Conservation (phyloP, 2,113 vertebrate species). For the Hippopotamus amphibius region DNA sequence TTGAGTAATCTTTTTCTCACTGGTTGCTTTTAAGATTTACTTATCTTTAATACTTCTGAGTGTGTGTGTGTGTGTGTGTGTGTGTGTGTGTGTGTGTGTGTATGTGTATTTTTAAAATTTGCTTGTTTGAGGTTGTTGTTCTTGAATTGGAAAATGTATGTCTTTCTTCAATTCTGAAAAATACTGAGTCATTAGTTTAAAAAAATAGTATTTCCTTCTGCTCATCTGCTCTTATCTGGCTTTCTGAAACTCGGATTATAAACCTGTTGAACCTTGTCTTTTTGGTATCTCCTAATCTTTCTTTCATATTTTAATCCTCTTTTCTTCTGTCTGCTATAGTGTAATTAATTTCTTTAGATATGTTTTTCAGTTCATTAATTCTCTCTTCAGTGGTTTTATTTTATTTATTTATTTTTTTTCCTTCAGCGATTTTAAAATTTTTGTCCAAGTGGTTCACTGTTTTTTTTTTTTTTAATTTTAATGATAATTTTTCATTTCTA, state of each 20-base stretch:
- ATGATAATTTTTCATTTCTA: slow-evolving; percentile 25
- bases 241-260: background rate
- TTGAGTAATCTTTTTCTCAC: background rate
- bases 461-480: background rate
- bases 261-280: background rate
- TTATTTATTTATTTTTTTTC: too few species aligned
- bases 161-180: slow-evolving; percentile 44
- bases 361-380: background rate
- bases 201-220: background rate
- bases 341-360: slow-evolving; percentile 8
- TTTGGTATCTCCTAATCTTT: background rate
- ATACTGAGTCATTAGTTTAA: background rate
- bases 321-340: background rate
- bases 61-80: background rate
- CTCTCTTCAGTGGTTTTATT: background rate
- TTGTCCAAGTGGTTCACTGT: background rate
- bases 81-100: background rate
- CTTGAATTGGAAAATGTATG: background rate
- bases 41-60: background rate
- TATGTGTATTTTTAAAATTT: background rate
- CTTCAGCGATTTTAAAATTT: slow-evolving; percentile 1
- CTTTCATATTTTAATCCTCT: background rate
- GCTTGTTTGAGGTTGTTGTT: background rate
- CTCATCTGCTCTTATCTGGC: background rate
- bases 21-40: slow-evolving; percentile 36